Conservation (phyloP, 1,140 invertebrate species). For the Drosophila pachea region DNA sequence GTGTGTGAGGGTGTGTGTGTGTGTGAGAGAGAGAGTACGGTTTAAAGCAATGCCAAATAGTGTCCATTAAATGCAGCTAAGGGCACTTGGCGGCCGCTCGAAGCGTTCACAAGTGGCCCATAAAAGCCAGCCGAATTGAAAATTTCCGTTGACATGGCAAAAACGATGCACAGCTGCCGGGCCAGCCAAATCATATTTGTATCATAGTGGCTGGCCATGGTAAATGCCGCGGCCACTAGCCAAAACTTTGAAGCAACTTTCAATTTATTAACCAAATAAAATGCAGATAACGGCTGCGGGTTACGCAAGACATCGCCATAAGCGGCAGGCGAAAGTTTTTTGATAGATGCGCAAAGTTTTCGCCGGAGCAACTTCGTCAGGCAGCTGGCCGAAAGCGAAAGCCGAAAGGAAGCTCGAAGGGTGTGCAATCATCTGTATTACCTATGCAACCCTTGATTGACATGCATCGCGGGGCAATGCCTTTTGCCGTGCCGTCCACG, state of each 20-base stretch:
- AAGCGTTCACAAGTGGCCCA: constrained; percentile 36
- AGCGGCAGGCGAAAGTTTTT: constrained; percentile 65
- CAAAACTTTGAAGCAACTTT: constrained; percentile 68
- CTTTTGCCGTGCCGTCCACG: not conserved
- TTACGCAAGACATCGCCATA: constrained; percentile 47
- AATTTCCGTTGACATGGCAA: constrained; percentile 37
- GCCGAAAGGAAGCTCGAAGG: not conserved
- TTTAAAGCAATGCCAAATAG: constrained; percentile 35
- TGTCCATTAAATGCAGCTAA: constrained; percentile 45
- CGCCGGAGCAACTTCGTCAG: constrained; percentile 25
- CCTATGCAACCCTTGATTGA: constrained; percentile 46
- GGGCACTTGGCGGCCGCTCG: constrained; percentile 20
- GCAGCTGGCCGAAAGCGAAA: constrained; percentile 23
- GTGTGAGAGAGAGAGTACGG: not conserved
- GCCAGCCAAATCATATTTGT: constrained; percentile 24
- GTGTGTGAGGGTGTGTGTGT: not conserved
- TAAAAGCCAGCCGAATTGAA: constrained; percentile 37
- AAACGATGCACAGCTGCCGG: constrained; percentile 1
- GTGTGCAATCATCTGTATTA: constrained; percentile 36
- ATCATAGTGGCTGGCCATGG: constrained; percentile 30
- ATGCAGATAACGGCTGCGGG: constrained; percentile 66
- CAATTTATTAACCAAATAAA: constrained; percentile 77
- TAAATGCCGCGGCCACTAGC: constrained; percentile 24
- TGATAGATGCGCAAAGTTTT: constrained; percentile 64
- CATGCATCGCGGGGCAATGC: constrained; percentile 16